These are phyloP conservation scores for Ardeotis arabs DNA, from an alignment of 2,113 vertebrate genomes.

Conservation along the genomic window DNA sequence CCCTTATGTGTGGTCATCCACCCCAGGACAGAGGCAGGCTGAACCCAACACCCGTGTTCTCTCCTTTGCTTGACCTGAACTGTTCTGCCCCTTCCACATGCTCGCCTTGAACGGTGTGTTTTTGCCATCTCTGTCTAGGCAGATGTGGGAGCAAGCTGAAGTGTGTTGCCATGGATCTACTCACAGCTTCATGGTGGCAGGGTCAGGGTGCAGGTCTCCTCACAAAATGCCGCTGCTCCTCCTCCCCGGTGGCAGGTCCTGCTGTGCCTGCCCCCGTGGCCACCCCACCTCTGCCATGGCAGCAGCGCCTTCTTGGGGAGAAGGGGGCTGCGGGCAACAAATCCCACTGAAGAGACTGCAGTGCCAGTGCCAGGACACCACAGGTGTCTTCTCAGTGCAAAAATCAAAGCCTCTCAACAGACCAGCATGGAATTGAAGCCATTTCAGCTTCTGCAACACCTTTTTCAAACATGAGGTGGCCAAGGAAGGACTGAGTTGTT, in stretches of 20 bases:
- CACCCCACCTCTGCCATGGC: not conserved
- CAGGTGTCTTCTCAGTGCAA: not conserved
- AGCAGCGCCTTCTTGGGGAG: not conserved
- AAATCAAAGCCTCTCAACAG: not conserved
- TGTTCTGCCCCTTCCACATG: accelerated
- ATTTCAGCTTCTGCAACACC: not conserved
- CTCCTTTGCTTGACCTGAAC: not conserved
- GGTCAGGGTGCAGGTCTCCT: not conserved
- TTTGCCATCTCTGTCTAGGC: not conserved
- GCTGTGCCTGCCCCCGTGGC: accelerated
- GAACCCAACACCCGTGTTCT: accelerated
- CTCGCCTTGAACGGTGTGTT: accelerated
- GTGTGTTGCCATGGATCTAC: not conserved
- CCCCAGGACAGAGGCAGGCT: not conserved
- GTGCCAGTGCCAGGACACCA: not conserved
- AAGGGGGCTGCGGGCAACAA: not conserved
- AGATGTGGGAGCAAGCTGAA: not conserved
- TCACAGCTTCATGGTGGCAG: accelerated
- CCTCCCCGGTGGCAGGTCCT: accelerated
- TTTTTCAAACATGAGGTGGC: not conserved
- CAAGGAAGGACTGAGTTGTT: not conserved
- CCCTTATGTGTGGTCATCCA: accelerated
- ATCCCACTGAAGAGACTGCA: not conserved
- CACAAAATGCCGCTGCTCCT: not conserved
- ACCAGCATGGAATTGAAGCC: not conserved